Base-by-base conservation (phyloP, 2,113 vertebrate species). In the Austrofundulus limnaeus region DNA sequence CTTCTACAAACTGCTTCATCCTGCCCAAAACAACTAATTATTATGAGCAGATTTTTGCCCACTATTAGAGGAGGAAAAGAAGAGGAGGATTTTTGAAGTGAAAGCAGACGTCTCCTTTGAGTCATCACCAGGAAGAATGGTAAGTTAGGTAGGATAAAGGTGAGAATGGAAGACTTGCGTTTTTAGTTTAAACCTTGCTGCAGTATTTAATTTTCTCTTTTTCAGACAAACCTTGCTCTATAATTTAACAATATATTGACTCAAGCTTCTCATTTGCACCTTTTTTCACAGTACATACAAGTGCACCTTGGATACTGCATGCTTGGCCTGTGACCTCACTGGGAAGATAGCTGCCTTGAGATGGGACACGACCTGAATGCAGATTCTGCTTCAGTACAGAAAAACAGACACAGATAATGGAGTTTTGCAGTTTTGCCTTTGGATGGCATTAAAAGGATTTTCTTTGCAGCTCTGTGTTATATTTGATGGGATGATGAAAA, bases 221-320 rank as follows among this genome's bases (percentile, higher is more conserved):
- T 66, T 52, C 68, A 67, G 48, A 72, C 46, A 52, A 25, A 34
- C 12, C 23, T 59, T 64, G 41, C 79, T 89, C 73, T 80, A 86
- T 84, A 82, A 85, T 86, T 88, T 63, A 88, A 57, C 72, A 70
- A 50, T 20, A 63, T 72, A 43, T 66, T 39, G 66, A 75, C 62
- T 62, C 42, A 20, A 75, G 56, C 51, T 58, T 58, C 70, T 65
- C 66, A 61, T 66, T 58, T 51, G 54, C 66, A 42, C 59, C 51
- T 53, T 63, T 66, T 57, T 59, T 37, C 51, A 45, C 51, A 25
- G 21, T 23, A 21, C 25, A 54, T 47, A 63, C 68, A 41, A 34
- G 38, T 23, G 61, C 60, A 62, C 57, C 48, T 37, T 54, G 28
- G 31, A 34, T 58, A 24, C 52, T 55, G 19, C 53, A 66, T 42